Base-by-base conservation (phyloP, 2,113 vertebrate species). In the Larimichthys polyactis region DNA sequence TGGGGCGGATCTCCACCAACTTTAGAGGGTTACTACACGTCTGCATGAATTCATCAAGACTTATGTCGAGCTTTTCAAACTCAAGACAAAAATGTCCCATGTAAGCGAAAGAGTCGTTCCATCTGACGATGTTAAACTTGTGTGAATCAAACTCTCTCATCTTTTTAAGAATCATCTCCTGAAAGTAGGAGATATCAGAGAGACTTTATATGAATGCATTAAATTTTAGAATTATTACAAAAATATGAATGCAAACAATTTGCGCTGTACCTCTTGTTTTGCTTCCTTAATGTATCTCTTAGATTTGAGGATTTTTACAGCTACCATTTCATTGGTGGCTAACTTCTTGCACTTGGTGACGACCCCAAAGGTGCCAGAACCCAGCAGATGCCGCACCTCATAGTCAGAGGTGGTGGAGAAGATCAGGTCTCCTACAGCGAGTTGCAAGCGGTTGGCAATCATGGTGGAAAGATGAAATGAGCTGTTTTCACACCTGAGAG, bases 261-360 rank as follows among this genome's bases (percentile, higher is more conserved):
- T 14, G 20, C 29, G 46, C 9, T 4, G 2, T 11, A 70, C 73
- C 73, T 76, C 66, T 0, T 44, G 0, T 16, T 72, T 14, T 46
- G 69, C 68, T 0, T 32, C 44, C 15, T 24, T n/a, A 19, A n/a
- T 40, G 11, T 1, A 0, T 0, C 0, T 0, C 0, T 3, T 2
- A 4, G 0, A 16, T 22, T 19, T 65, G 0, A 49, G 1, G 29
- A 81, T 43, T 29, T 85, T 81, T 3, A 85, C 0, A 36, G 78
- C 83, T 68, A 85, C 67, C 0, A 6, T 76, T 66, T 85, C 46
- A 10, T 54, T 66, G 19, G 71, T 76, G 67, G 51, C 8, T 19
- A 36, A 1, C 2, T 58, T 76, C 4, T 1, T 44, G 54, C 73
- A 77, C 9, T 67, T 36, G 19, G 11, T 2, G 4, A 81, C 78